These are phyloP conservation scores for Poliocrania exsul DNA, from an alignment of 2,797 vertebrate species.

Conservation along the genomic window DNA sequence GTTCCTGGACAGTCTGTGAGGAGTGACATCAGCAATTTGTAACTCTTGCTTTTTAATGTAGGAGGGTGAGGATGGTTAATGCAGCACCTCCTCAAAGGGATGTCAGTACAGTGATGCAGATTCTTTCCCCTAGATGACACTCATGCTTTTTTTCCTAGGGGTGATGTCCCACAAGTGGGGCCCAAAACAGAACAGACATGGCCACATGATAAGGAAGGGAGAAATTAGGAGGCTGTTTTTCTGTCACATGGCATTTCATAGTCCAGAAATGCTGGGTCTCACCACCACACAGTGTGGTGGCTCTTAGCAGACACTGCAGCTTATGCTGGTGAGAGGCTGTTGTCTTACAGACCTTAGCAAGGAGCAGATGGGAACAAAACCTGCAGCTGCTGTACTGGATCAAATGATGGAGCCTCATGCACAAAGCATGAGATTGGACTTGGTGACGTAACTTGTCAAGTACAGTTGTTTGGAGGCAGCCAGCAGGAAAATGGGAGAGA, in stretches of 20 bases:
- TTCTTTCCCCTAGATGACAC: background rate
- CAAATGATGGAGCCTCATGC: background rate
- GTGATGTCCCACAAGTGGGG: background rate
- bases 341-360: background rate
- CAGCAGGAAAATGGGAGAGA: constrained; percentile 19
- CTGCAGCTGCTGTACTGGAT: background rate
- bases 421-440: background rate
- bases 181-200: background rate
- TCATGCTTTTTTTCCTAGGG: background rate
- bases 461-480: constrained; percentile 8
- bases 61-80: background rate
- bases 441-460: background rate
- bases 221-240: background rate
- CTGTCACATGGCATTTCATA: accelerated
- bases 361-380: background rate
- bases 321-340: accelerated
- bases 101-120: accelerated
- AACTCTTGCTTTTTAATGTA: background rate
- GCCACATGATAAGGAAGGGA: accelerated
- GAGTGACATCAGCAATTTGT: background rate
- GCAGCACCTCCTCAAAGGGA: background rate
- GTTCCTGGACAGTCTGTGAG: background rate
- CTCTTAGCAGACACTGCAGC: background rate
- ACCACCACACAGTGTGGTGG: accelerated
- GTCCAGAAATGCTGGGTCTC: background rate